These are phyloP conservation scores for Patella caerulea DNA, from an alignment of 2,888 invertebrate genomes.

Conservation along the genomic window DNA sequence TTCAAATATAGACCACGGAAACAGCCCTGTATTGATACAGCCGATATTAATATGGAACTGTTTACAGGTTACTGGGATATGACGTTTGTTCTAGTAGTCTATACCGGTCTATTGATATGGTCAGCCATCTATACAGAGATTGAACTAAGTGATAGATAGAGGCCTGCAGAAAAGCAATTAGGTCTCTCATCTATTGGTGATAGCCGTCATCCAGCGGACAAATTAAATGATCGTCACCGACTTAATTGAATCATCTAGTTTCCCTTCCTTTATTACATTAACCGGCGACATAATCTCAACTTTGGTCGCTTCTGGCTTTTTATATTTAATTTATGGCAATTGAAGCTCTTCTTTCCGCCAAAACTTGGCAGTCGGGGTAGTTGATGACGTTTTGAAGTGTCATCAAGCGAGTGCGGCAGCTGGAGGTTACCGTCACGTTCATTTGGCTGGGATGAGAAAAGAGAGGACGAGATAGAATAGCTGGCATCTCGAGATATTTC, in stretches of 20 bases:
- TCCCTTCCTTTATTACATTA: conserved; percentile 36
- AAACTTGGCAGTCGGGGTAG: conserved; percentile 10
- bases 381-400: conserved; percentile 11
- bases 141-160: too few species aligned
- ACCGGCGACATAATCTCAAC: conserved; percentile 26
- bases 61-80: too few species aligned
- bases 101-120: too few species aligned
- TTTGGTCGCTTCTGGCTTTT: conserved; percentile 34
- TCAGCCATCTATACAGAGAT: too few species aligned
- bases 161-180: too few species aligned
- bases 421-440: conserved; percentile 13
- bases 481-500: conserved; percentile 4
- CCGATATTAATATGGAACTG: too few species aligned
- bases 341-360: conserved; percentile 12
- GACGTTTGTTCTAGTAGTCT: too few species aligned
- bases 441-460: conserved; percentile 2
- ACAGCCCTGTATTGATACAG: too few species aligned
- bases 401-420: conserved; percentile 9
- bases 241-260: conserved; percentile 37
- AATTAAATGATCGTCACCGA: conserved; percentile 25
- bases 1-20: too few species aligned
- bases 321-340: conserved; percentile 34
- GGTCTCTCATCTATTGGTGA: conserved; percentile 1
- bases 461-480: not conserved
- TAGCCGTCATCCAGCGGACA: conserved; percentile 9